Percentiles rank a stretch among this genome's conserved stretches.
These are phyloP conservation scores for Lagorchestes hirsutus DNA, from an alignment of 2,797 vertebrate genomes.

Conservation along the genomic window DNA sequence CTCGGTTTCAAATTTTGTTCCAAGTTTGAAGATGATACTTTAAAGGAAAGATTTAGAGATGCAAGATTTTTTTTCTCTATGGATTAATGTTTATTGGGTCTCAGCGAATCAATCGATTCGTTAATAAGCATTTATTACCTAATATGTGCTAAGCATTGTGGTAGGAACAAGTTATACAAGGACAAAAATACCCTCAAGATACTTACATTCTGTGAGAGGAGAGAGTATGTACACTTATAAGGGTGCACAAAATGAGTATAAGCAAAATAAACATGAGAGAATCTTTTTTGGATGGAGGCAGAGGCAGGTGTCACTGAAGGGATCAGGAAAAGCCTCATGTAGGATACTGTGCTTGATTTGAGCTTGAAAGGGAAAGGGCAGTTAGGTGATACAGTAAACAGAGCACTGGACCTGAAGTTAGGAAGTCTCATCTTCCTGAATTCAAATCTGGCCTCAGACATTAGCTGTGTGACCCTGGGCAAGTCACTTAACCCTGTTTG, in stretches of 20 bases:
- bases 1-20: conserved; percentile 34
- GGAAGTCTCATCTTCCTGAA: neutral
- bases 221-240: neutral
- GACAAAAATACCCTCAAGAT: neutral
- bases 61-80: conserved; percentile 22
- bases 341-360: neutral
- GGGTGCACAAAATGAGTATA: neutral
- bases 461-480: neutral
- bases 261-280: neutral
- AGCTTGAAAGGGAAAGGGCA: neutral
- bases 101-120: neutral
- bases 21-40: conserved; percentile 40
- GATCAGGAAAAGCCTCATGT: neutral
- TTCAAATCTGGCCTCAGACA: neutral
- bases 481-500: neutral
- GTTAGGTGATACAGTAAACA: neutral
- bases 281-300: neutral
- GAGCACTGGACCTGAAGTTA: neutral
- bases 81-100: conserved; percentile 56
- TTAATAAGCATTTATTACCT: neutral
- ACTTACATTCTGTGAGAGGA: neutral
- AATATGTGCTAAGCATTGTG: neutral
- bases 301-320: neutral
- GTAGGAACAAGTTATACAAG: neutral
- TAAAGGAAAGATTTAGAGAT: conserved; percentile 51